Evolutionary conservation across 2,113 vertebrate genomes (phyloP).

Genomic region (Ptychochromis oligacanthus): DNA sequence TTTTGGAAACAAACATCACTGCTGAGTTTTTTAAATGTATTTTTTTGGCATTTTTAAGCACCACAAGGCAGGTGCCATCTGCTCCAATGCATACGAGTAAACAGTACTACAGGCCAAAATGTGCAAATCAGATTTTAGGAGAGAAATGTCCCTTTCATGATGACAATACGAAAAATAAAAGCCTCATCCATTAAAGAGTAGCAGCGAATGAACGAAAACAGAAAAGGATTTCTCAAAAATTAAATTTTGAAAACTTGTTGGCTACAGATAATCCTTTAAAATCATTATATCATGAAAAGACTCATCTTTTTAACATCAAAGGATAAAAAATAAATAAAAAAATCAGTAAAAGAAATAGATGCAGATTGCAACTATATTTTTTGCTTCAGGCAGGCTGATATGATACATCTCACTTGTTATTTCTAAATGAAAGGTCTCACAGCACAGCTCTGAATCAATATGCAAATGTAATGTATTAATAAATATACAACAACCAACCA

Average conservation of each 20-base stretch:
- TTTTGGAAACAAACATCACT: neutral
- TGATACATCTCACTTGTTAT: neutral
- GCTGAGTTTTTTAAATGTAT: neutral
- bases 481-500: neutral
- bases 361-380: neutral
- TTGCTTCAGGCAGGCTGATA: neutral
- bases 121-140: neutral
- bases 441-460: constrained; percentile 13
- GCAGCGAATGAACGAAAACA: neutral
- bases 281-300: neutral
- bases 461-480: neutral
- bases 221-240: neutral
- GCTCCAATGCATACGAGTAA: neutral
- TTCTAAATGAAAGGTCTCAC: neutral
- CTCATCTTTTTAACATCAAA: constrained; percentile 6
- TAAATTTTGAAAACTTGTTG: neutral
- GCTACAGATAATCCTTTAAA: neutral
- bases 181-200: neutral
- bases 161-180: neutral
- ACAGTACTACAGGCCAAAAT: neutral
- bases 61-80: neutral
- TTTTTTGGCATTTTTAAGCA: neutral
- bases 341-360: neutral
- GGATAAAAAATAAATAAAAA: neutral
- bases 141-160: neutral